These are phyloP conservation scores for Drosophila colorata DNA, from an alignment of 2,888 invertebrate genomes.

Conservation along the genomic window DNA sequence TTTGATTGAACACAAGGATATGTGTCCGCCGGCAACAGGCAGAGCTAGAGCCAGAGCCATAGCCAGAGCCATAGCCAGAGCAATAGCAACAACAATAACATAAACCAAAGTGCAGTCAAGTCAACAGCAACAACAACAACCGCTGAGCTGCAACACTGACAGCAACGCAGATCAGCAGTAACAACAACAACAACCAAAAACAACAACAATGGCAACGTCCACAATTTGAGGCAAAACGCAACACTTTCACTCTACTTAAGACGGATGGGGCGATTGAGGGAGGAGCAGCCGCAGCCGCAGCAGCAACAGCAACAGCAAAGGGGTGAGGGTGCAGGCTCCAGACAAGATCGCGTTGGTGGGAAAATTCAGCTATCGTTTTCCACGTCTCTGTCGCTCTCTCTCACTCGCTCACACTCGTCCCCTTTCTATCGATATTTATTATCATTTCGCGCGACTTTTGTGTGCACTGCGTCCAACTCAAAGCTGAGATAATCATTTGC, in stretches of 20 bases:
- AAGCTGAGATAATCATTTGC: conserved; percentile 52
- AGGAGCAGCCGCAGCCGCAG: conserved; percentile 44
- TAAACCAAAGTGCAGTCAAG: conserved; percentile 65
- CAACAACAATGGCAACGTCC: conserved; percentile 52
- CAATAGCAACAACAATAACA: conserved; percentile 45
- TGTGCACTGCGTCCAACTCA: conserved; percentile 12
- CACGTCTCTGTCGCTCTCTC: conserved; percentile 19
- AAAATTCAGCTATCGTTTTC: conserved; percentile 65
- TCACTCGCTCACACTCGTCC: background rate
- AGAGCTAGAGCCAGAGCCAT: conserved; percentile 18
- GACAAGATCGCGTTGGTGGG: conserved; percentile 79
- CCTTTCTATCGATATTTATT: conserved; percentile 63
- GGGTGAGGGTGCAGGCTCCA: conserved; percentile 20
- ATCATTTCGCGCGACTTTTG: conserved; percentile 68
- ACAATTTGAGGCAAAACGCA: conserved; percentile 75
- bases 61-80: conserved; percentile 26
- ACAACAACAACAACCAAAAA: conserved; percentile 30
- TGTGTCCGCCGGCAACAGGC: conserved; percentile 57
- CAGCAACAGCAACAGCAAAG: too few relatives aligned
- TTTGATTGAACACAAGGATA: conserved; percentile 73
- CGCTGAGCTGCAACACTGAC: conserved; percentile 37
- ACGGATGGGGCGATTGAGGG: conserved; percentile 67
- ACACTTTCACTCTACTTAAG: conserved; percentile 80
- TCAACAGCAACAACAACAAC: conserved; percentile 39
- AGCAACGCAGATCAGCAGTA: conserved; percentile 53